phyloP scores from a whole-genome alignment of 37 sponge, comb jelly and placozoan species.

The Agelas oroides region DNA sequence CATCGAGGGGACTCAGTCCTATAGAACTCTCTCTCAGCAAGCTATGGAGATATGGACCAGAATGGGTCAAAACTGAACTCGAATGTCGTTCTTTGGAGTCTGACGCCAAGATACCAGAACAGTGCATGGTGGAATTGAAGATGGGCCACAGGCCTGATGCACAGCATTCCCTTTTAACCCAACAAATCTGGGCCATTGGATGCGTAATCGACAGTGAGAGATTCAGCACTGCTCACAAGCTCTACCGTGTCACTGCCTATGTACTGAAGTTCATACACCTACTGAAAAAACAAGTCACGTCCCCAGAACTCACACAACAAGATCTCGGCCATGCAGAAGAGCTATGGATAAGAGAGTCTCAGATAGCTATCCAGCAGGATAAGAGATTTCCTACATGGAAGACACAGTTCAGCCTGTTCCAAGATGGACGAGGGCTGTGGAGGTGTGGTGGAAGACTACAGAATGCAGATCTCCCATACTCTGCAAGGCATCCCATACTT shows the following conservation, averaged over 20 bases:
- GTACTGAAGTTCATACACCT: conserved; percentile 26
- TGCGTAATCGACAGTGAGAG: conserved; percentile 18
- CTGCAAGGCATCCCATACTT: conserved; percentile 6
- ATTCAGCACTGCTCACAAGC: conserved; percentile 33
- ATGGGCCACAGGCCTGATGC: neutral
- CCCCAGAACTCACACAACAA: conserved; percentile 14
- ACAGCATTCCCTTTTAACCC: conserved; percentile 1
- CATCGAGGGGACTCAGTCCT: conserved; percentile 19
- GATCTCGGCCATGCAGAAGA: conserved; percentile 23
- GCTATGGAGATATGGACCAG: conserved; percentile 24
- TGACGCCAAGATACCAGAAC: neutral
- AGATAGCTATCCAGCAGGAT: conserved; percentile 2
- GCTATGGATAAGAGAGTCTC: conserved; percentile 41
- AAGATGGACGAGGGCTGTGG: conserved; percentile 12
- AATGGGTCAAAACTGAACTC: conserved; percentile 9
- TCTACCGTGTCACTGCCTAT: conserved; percentile 33
- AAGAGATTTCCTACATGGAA: conserved; percentile 40
- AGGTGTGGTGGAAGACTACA: conserved; percentile 20
- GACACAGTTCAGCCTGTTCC: conserved; percentile 33
- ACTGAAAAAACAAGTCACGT: conserved; percentile 27
- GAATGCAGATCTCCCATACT: conserved; percentile 17
- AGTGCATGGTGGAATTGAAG: conserved; percentile 32
- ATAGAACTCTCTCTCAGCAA: neutral
- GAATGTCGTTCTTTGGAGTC: neutral
- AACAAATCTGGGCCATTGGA: neutral